Evolutionary conservation across 2,797 vertebrate genomes (phyloP), one percentile per base, ranked within the genome.

Genomic region (Heterohyrax brucei): DNA sequence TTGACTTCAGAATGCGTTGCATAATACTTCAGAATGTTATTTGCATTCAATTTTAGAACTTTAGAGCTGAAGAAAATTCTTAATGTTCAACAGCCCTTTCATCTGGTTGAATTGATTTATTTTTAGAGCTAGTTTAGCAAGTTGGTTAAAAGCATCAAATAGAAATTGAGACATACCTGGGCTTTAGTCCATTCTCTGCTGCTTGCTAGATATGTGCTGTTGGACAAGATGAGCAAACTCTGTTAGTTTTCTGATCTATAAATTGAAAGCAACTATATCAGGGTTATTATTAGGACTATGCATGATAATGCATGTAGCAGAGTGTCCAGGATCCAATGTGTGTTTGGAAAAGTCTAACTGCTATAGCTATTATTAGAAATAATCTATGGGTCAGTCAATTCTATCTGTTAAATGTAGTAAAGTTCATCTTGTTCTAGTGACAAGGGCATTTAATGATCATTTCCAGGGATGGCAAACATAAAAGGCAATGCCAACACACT

Each of bases 21-120:
- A 68, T 77, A 85, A 83, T 30, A 30, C 19, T 70, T 95, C 68
- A n/a, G 66, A 91, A 26, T 30, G 33, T 68, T 89, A 90, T 93
- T 93, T 73, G 9, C 21, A 6, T 28, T 56, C n/a, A 30, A 87
- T 84, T 95, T 93, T 81, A 93, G 81, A 96, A 78, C 50, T 86
- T 86, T 30, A 80, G 59, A 87, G 77, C n/a, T 70, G 50, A 87
- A 79, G 62, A 79, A 82, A 46, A 26, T 30, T 50, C 22, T 61
- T 79, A 19, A 24, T 87, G 61, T 80, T 95, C 86, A 62, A 5
- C 30, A 75, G 66, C 53, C 24, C 10, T 48, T 93, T 92, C 39
- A 9, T 92, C 75, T 72, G 56, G 48, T 48, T 87, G 39, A 64
- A 87, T 26, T 62, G 73, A 14, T 91, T 87, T 95, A 84, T 91